Conservation (phyloP, 2,113 vertebrate species). For the Coryphaenoides rupestris region DNA sequence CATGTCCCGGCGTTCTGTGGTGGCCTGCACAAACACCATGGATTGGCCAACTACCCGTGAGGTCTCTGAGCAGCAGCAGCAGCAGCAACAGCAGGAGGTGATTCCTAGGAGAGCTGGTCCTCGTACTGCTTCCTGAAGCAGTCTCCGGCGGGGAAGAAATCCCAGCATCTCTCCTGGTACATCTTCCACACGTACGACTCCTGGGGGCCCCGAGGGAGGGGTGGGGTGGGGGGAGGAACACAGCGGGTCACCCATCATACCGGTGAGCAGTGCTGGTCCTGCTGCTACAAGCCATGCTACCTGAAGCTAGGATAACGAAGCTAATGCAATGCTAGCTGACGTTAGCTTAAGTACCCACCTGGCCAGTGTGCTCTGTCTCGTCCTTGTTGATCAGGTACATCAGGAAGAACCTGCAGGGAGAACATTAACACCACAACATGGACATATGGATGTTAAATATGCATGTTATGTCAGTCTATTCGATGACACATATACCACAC, state of each 20-base stretch:
- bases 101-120: slow-evolving; percentile 72
- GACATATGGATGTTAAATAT: too few species aligned
- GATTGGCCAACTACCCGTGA: too few species aligned
- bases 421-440: not conserved
- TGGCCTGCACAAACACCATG: too few species aligned
- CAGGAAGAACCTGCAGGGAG: slow-evolving; percentile 82
- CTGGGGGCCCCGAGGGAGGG: slow-evolving; percentile 45
- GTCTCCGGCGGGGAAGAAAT: slow-evolving; percentile 77
- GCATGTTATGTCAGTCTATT: slow-evolving; percentile 9
- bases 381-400: slow-evolving; percentile 96
- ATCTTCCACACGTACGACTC: slow-evolving; percentile 80
- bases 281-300: too few species aligned
- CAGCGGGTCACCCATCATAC: not conserved
- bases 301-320: not conserved
- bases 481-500: not conserved
- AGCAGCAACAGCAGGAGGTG: too few species aligned
- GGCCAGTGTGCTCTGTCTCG: slow-evolving; percentile 90
- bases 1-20: too few species aligned
- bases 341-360: slow-evolving; percentile 68
- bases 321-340: not conserved
- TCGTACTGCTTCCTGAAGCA: slow-evolving; percentile 80
- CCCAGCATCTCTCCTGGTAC: slow-evolving; percentile 79
- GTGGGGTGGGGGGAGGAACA: not conserved
- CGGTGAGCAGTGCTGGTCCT: too few species aligned
- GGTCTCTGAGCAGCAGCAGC: too few species aligned